Base-by-base conservation (phyloP, 2,888 invertebrate genomes). In the Eupithecia vulgata region DNA sequence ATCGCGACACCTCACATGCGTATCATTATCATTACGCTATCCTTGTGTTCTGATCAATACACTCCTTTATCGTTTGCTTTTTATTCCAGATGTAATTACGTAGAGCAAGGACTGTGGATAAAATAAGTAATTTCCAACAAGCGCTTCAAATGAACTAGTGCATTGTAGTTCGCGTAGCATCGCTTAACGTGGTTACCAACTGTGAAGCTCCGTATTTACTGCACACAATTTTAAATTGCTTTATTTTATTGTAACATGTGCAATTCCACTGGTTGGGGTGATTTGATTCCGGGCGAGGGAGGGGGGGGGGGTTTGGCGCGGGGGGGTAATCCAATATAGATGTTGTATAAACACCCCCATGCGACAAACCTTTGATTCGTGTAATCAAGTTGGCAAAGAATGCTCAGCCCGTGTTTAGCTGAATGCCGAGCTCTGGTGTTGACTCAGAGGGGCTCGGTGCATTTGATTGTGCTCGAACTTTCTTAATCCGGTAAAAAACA, bases 281-380 rank as follows among this genome's bases (percentile, higher is more conserved):
- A 76, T 75, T 72, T 34, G 67, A 76, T 74, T 74, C 70, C 65
- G 45, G 82, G 80, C 83, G 80, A 81, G 80, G 79, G 75, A 64
- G 82, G 80, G 81, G 80, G 78, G 40, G 12, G 40, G 45, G 17
- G 45, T 17, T 17, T n/a, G n/a, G n/a, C n/a, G n/a, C n/a, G n/a
- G 17, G 15, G 15, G 76, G 66, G 80, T 91, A 91, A 92, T 90
- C 85, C 83, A 91, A 91, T 92, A n/a, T 52, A 87, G 77, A 81
- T 80, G 83, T 87, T 86, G 86, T 86, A 84, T 85, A 88, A 90
- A 89, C 83, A 90, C 89, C 84, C 89, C 70, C 12, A 57, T 25
- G 65, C 65, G 71, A 89, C 89, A 59, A 69, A 35, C 78, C 78
- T 78, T 81, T 79, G 79, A 80, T 81, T 82, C 65, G 71, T 40